Percentiles rank a stretch among this genome's conserved stretches.
Evolutionary conservation across 2,888 invertebrate genomes (phyloP).

Genomic region (Andrena minutula): DNA sequence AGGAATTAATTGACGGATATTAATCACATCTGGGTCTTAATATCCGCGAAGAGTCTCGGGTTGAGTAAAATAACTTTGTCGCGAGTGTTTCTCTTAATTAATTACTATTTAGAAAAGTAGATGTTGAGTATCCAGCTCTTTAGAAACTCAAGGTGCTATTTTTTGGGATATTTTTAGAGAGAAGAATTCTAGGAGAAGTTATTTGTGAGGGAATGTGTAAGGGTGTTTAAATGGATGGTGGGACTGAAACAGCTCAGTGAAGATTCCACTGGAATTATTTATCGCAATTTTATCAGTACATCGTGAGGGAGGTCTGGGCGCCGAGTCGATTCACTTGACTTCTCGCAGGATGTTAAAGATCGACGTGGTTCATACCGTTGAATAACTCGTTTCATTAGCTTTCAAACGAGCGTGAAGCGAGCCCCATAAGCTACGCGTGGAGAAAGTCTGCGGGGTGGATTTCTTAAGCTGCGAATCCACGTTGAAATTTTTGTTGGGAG

Average conservation of each 20-base stretch:
- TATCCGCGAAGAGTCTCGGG: neutral
- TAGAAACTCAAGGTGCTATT: neutral
- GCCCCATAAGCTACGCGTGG: neutral
- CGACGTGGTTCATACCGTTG: slow-evolving; percentile 21
- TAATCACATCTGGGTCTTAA: slow-evolving; percentile 11
- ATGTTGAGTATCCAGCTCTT: neutral
- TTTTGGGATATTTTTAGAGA: neutral
- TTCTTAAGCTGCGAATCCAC: neutral
- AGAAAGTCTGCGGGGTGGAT: neutral
- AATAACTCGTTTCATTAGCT: slow-evolving; percentile 40
- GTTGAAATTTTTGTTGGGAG: neutral
- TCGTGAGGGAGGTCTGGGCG: neutral
- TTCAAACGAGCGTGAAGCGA: slow-evolving; percentile 30
- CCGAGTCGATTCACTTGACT: slow-evolving; percentile 9
- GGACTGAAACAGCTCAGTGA: neutral
- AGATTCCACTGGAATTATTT: neutral
- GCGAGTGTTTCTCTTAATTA: neutral
- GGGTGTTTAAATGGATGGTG: too few species aligned
- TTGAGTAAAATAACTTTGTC: neutral
- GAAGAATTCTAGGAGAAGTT: neutral
- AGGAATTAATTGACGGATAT: neutral
- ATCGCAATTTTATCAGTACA: neutral
- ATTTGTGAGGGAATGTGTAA: neutral
- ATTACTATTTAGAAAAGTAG: neutral
- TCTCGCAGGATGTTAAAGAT: slow-evolving; percentile 24